Conservation (phyloP, 2,113 vertebrate genomes). For the Alethe castanea region DNA sequence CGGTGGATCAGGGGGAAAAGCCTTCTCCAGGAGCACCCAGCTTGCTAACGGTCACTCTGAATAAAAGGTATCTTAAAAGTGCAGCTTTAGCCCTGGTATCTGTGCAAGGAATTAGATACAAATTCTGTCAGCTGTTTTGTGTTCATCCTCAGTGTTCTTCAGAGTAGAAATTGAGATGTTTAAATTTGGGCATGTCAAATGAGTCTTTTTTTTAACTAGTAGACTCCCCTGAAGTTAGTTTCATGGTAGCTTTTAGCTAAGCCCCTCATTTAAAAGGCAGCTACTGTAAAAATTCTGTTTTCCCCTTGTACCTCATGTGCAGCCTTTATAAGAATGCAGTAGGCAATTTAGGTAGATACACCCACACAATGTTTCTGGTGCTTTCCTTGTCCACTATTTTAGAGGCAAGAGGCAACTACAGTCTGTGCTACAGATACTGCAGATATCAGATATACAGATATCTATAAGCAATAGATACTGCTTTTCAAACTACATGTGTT, state of each 20-base stretch:
- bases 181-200: neutral
- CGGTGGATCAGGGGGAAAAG: constrained; percentile 67
- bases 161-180: neutral
- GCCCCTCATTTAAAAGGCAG: neutral
- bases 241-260: neutral
- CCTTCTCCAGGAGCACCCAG: constrained; percentile 68
- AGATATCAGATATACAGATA: neutral
- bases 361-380: neutral
- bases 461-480: neutral
- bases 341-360: neutral
- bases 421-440: neutral
- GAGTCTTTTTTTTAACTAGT: neutral
- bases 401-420: neutral
- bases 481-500: neutral
- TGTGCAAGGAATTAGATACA: neutral
- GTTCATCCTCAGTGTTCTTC: neutral
- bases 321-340: neutral
- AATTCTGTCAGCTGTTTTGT: neutral
- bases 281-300: neutral
- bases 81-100: neutral
- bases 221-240: neutral
- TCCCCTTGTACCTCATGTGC: neutral
- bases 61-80: constrained; percentile 75
- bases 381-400: neutral
- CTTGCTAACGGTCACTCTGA: constrained; percentile 72